Percentiles rank a stretch among this genome's conserved stretches.
These are phyloP conservation scores for Rallus crepitans DNA, from an alignment of 2,797 vertebrate genomes.

Conservation along the genomic window DNA sequence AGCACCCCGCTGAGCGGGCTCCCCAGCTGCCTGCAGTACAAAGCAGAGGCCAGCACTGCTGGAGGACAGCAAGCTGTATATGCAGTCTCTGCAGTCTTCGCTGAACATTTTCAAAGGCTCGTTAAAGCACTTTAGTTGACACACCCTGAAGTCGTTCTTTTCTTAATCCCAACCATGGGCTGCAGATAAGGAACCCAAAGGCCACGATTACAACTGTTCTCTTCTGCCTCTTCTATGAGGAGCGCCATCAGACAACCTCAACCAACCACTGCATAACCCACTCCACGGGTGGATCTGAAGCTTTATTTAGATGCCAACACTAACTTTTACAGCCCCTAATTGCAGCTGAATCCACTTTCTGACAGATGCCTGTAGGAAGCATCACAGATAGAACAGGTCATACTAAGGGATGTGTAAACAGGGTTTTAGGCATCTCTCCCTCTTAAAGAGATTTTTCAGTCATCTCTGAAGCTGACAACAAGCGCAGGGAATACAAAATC, in stretches of 20 bases:
- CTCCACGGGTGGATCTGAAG: accelerated
- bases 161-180: not conserved
- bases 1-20: not conserved
- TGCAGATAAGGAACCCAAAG: not conserved
- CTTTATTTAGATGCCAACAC: not conserved
- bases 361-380: not conserved
- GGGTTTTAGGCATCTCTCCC: not conserved
- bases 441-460: not conserved
- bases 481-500: not conserved
- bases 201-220: not conserved
- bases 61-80: not conserved
- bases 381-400: not conserved
- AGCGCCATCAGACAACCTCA: not conserved
- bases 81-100: not conserved
- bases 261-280: not conserved
- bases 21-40: not conserved
- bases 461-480: not conserved
- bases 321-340: not conserved
- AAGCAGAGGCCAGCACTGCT: not conserved
- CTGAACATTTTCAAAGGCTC: not conserved
- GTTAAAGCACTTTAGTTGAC: not conserved
- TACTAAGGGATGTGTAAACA: not conserved
- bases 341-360: not conserved
- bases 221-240: not conserved
- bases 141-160: not conserved